Percentiles rank a stretch among this genome's conserved stretches.
Conservation (phyloP, 2,888 invertebrate genomes). For the Tiphia femorata region DNA sequence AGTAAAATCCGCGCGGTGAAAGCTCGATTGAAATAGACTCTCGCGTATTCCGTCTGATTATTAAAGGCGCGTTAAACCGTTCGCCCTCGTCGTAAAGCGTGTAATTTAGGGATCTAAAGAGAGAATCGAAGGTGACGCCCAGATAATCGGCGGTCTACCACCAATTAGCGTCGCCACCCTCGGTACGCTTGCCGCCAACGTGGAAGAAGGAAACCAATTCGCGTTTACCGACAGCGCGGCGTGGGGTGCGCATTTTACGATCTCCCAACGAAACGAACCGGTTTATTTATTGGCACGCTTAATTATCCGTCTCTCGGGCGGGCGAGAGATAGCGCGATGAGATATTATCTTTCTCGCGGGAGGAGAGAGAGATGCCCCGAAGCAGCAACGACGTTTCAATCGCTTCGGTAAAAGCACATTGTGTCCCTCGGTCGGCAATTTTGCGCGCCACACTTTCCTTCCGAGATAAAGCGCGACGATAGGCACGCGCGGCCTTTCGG, state of each 20-base stretch:
- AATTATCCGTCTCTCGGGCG: too few relatives aligned
- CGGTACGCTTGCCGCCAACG: slow-evolving; percentile 26
- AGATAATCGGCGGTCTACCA: slow-evolving; percentile 49
- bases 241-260: too few relatives aligned
- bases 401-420: slow-evolving; percentile 22
- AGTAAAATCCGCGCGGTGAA: too few relatives aligned
- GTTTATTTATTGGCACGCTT: slow-evolving; percentile 48
- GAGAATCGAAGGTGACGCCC: slow-evolving; percentile 33
- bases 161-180: slow-evolving; percentile 45
- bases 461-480: not conserved
- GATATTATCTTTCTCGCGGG: too few relatives aligned
- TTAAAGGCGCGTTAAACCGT: too few relatives aligned
- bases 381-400: slow-evolving; percentile 17
- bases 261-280: slow-evolving; percentile 42
- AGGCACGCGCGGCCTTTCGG: not conserved
- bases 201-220: too few relatives aligned
- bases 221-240: too few relatives aligned
- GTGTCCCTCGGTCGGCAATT: slow-evolving; percentile 16
- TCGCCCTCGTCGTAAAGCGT: too few relatives aligned
- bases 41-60: too few relatives aligned
- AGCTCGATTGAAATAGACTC: too few relatives aligned
- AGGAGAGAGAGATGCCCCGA: too few relatives aligned
- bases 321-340: not conserved
- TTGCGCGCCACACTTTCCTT: slow-evolving; percentile 11
- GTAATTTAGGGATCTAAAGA: slow-evolving; percentile 14